phyloP scores from a whole-genome alignment of 2,888 invertebrate species.

The Odontomyia ornata region DNA sequence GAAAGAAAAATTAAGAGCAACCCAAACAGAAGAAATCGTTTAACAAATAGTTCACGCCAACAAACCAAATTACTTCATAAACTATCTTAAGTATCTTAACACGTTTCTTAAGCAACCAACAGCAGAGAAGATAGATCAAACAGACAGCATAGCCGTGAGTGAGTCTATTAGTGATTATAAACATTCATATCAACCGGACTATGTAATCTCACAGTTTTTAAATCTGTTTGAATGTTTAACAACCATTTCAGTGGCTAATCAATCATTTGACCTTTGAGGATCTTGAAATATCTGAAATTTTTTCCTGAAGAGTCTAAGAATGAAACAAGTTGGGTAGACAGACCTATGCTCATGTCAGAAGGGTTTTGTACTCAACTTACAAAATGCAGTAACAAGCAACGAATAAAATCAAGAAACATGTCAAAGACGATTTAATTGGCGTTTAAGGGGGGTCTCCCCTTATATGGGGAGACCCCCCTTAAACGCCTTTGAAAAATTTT shows the following conservation, averaged over 20 bases:
- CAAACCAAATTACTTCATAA: not conserved
- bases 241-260: not conserved
- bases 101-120: not conserved
- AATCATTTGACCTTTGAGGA: slow-evolving; percentile 19
- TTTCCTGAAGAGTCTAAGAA: not conserved
- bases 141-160: not conserved
- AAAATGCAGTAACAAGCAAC: no score
- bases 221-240: not conserved
- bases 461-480: no score
- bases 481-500: no score
- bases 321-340: no score
- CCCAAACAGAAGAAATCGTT: not conserved
- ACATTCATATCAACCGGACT: not conserved
- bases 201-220: not conserved
- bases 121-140: not conserved
- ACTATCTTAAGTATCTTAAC: not conserved
- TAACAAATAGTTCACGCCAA: not conserved
- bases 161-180: not conserved
- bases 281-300: not conserved
- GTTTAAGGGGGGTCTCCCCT: no score
- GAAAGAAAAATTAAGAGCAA: not conserved
- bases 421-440: no score
- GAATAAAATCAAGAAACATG: no score
- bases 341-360: no score
- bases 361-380: no score